phyloP scores from a whole-genome alignment of 2,113 vertebrate genomes.

The Hydrolagus affinis region DNA sequence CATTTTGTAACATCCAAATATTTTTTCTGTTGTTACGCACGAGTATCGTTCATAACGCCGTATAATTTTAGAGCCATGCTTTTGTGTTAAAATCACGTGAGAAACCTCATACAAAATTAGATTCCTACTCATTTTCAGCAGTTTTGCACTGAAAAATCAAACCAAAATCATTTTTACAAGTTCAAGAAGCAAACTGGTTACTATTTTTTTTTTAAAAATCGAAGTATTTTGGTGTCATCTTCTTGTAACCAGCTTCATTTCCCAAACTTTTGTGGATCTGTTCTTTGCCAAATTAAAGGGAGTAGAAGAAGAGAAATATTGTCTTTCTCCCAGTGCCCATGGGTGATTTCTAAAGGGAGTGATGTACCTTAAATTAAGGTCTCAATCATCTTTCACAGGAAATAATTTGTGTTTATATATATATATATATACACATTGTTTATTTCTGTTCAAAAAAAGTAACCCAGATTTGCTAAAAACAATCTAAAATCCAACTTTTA shows the following conservation, averaged over 20 bases:
- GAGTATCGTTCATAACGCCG: background rate
- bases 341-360: background rate
- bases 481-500: no score
- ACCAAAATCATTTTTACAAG: background rate
- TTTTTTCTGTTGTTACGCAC: background rate
- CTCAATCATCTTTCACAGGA: background rate
- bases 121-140: background rate
- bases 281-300: constrained; percentile 13
- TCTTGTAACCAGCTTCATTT: background rate
- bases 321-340: background rate
- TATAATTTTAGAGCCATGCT: background rate
- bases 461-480: no score
- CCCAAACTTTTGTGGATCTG: background rate
- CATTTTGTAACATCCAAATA: no score
- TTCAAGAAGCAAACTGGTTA: constrained; percentile 6
- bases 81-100: background rate
- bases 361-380: background rate
- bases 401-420: background rate
- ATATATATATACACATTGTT: background rate
- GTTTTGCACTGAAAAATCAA: background rate
- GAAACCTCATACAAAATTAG: background rate
- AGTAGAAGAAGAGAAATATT: background rate
- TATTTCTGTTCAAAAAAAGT: no score
- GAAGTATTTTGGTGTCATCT: background rate
- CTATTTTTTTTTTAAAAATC: background rate